Conservation (phyloP, 2,797 vertebrate genomes). For the Yasuhikotakia modesta region DNA sequence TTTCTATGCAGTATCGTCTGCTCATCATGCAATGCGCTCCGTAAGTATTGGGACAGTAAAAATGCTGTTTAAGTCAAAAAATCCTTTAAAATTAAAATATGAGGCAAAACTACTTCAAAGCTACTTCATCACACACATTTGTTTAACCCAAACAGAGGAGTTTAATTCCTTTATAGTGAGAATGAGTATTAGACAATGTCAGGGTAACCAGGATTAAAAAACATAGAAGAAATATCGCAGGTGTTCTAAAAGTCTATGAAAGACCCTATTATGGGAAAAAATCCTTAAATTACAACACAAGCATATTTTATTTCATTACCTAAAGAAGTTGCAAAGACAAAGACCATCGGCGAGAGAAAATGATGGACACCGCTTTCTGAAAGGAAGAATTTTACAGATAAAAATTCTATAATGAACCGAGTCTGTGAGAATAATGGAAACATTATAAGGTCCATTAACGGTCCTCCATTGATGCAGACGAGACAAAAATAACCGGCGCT, state of each 20-base stretch:
- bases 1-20: conserved; percentile 10
- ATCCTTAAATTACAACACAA: not conserved
- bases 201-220: no score
- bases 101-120: no score
- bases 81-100: no score
- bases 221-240: no score
- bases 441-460: conserved; percentile 8
- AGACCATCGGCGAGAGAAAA: conserved; percentile 34
- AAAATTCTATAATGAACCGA: conserved; percentile 15
- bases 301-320: not conserved
- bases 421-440: conserved; percentile 17
- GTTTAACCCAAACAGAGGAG: no score
- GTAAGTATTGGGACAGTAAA: no score
- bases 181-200: no score
- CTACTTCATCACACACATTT: no score
- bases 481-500: conserved; percentile 58
- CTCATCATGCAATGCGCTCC: not conserved
- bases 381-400: conserved; percentile 16
- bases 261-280: no score
- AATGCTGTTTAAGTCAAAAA: no score
- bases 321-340: conserved; percentile 25
- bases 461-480: not conserved
- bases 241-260: no score
- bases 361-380: not conserved
- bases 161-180: no score